Conservation (phyloP, 1,140 invertebrate genomes). For the Drosophila malerkotliana region DNA sequence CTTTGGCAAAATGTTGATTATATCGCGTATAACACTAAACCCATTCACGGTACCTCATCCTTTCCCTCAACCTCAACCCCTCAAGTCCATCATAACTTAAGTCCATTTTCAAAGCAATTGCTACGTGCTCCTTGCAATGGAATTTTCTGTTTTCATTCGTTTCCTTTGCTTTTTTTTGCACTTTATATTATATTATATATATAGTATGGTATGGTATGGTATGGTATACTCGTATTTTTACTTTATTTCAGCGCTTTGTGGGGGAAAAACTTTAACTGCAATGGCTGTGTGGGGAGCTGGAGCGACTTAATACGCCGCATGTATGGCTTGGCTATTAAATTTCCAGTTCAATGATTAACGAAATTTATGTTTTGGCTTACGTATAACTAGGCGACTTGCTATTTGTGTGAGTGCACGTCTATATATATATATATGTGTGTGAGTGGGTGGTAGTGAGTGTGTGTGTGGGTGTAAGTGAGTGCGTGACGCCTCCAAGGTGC, state of each 20-base stretch:
- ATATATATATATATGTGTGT: constrained; percentile 7
- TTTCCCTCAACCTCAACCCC: not conserved
- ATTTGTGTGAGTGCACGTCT: constrained; percentile 1
- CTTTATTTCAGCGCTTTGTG: constrained; percentile 45
- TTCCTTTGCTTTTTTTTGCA: not conserved
- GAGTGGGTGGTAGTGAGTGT: not conserved
- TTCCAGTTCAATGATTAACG: constrained; percentile 82
- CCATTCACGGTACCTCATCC: not conserved
- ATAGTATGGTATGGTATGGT: not conserved
- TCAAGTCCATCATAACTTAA: constrained; percentile 18
- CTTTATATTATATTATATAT: constrained; percentile 1
- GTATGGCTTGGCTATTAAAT: constrained; percentile 78
- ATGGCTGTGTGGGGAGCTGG: not conserved
- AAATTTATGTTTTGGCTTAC: constrained; percentile 81
- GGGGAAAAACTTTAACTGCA: constrained; percentile 64
- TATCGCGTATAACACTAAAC: constrained; percentile 3
- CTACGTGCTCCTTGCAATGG: constrained; percentile 72
- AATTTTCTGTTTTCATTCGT: constrained; percentile 42
- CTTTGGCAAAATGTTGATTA: constrained; percentile 67
- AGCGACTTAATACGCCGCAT: constrained; percentile 4
- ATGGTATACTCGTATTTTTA: not conserved
- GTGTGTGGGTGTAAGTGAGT: constrained; percentile 33
- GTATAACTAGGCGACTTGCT: constrained; percentile 37
- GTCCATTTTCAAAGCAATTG: constrained; percentile 35
- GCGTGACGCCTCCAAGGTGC: constrained; percentile 71